phyloP scores from a whole-genome alignment of 1,140 invertebrate species.

The Platyscapa corneri region DNA sequence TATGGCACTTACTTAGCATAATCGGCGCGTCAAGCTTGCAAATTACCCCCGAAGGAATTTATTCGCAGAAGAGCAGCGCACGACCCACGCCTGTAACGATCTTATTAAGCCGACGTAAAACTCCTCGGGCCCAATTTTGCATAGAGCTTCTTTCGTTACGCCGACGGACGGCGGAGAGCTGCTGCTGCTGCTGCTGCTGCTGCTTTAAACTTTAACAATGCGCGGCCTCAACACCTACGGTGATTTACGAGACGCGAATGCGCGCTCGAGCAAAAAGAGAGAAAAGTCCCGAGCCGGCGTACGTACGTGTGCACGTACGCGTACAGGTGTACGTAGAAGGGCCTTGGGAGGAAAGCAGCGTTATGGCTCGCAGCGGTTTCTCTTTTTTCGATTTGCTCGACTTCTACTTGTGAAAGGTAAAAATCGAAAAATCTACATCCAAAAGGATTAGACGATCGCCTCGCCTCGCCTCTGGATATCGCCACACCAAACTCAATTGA shows the following conservation, averaged over 20 bases:
- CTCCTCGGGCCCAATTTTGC: slow-evolving; percentile 33
- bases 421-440: too few relatives aligned
- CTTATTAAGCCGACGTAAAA: slow-evolving; percentile 47
- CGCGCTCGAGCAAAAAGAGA: slow-evolving; percentile 6
- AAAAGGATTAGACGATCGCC: background rate
- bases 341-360: background rate
- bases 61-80: background rate
- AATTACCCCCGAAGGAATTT: slow-evolving; percentile 47
- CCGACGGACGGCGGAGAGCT: slow-evolving; percentile 28
- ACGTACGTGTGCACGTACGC: background rate
- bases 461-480: background rate
- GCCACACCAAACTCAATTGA: background rate
- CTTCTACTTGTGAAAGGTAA: too few relatives aligned
- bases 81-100: slow-evolving; percentile 14
- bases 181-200: background rate
- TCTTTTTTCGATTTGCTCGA: too few relatives aligned
- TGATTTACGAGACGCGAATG: slow-evolving; percentile 62
- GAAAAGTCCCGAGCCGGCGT: slow-evolving; percentile 5
- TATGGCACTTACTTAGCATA: slow-evolving; percentile 41
- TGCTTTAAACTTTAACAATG: slow-evolving; percentile 40
- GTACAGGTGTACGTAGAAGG: background rate
- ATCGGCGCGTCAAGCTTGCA: slow-evolving; percentile 44
- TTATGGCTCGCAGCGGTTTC: too few relatives aligned
- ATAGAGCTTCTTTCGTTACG: slow-evolving; percentile 46
- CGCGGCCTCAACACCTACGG: slow-evolving; percentile 60